Evolutionary conservation across 2,113 vertebrate genomes (phyloP), one percentile per base, ranked within the genome.

Genomic region (Chionomys nivalis): DNA sequence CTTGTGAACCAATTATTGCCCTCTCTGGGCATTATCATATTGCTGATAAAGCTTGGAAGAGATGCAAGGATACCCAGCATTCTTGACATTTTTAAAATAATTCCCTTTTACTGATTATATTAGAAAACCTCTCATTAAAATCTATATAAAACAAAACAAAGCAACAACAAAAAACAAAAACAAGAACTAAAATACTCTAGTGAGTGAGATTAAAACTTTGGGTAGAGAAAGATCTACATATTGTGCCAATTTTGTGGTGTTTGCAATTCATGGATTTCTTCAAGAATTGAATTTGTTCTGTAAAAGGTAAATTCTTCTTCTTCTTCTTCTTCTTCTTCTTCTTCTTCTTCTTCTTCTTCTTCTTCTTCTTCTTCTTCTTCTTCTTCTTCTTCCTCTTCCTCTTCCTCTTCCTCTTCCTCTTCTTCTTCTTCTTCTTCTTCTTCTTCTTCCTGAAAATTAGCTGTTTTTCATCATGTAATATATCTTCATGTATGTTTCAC

Each of bases 51-150:
- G 8, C 81, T 17, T 31, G 58, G 23, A 83, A 63, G 14, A 63
- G 58, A 42, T 42, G 81, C 21, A 63, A 24, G n/a, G 7, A 42
- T 6, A 28, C 39, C 1, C 24, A 63, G 24, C n/a, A 3, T 63
- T 42, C 58, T 63, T 83, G n/a, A 31, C 7, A 9, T 58, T 81
- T 61, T 63, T 88, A 94, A 58, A 76, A 88, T 31, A 93, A 93
- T 90, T 66, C 19, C 7, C 52, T n/a, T 87, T 90, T 90, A 87
- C 24, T 97, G 14, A 14, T n/a, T 39, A 87, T 92, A 4, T 90
- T 94, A 79, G 70, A 90, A 90, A 97, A 85, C 9, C 19, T 82
- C 42, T 79, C 39, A 78, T 86, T 93, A 91, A 93, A 91, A 85
- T 49, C 17, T 39, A 31, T 14, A 68, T 26, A 79, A 85, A 42